A percentile compares a stretch with the other conserved stretches of the same genome.
These are phyloP conservation scores for Bagarius yarrelli DNA, from an alignment of 2,113 vertebrate genomes.

Conservation along the genomic window DNA sequence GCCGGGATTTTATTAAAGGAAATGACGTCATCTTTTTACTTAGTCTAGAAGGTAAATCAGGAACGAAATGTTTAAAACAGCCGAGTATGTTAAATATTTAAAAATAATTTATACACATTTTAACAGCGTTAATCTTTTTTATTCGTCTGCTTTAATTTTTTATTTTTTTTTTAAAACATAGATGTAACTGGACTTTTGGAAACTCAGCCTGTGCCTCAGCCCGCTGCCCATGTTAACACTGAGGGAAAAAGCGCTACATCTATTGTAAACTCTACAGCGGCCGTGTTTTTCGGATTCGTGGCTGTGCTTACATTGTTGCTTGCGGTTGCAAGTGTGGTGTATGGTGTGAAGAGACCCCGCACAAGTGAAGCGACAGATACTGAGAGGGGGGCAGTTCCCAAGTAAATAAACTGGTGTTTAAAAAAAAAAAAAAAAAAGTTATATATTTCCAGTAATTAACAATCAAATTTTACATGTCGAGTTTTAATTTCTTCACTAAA, in stretches of 20 bases:
- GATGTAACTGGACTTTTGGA: conserved; percentile 75
- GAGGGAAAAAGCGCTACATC: conserved; percentile 54
- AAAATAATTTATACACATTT: too few relatives aligned
- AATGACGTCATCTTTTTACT: conserved; percentile 76
- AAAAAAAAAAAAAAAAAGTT: not conserved
- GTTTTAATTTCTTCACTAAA: not conserved
- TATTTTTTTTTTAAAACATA: conserved; percentile 49
- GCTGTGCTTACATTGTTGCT: conserved; percentile 66
- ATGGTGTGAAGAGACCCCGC: conserved; percentile 63
- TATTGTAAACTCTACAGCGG: conserved; percentile 56
- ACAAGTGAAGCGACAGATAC: conserved; percentile 13
- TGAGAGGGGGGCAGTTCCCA: conserved; percentile 5
- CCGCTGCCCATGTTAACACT: not conserved
- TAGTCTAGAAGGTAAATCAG: conserved; percentile 76
- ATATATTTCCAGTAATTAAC: too few relatives aligned
- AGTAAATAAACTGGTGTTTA: conserved; percentile 35
- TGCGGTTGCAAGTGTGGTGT: conserved; percentile 58
- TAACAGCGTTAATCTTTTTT: not conserved
- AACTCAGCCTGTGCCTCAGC: conserved; percentile 42
- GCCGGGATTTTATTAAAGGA: conserved; percentile 82
- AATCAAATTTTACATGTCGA: not conserved
- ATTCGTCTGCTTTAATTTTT: not conserved
- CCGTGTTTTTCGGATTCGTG: conserved; percentile 58
- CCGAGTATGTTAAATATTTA: too few relatives aligned
- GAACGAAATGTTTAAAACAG: not conserved